These are phyloP conservation scores for Seriola rivoliana DNA, from an alignment of 2,113 vertebrate genomes.

Conservation along the genomic window DNA sequence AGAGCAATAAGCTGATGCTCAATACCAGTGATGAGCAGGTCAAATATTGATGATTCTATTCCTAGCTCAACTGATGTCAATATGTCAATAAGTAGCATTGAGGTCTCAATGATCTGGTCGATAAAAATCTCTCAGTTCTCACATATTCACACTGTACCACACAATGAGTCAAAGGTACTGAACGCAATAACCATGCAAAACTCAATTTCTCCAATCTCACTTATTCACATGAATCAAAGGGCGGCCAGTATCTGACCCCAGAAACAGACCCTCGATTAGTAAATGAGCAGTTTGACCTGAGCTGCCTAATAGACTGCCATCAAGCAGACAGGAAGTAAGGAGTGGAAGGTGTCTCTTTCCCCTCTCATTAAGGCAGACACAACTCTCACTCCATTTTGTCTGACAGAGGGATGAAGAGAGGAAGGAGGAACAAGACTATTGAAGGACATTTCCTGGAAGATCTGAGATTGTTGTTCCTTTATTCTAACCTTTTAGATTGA, in stretches of 20 bases:
- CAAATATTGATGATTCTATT: slow-evolving; percentile 39
- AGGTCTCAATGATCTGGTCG: neutral
- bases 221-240: slow-evolving; percentile 32
- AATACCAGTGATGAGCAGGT: slow-evolving; percentile 33
- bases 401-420: slow-evolving; percentile 43
- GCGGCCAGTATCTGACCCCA: slow-evolving; percentile 27
- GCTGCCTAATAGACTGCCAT: slow-evolving; percentile 58
- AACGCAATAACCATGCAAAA: slow-evolving; percentile 9
- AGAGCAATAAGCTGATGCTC: slow-evolving; percentile 13
- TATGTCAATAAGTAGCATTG: slow-evolving; percentile 26
- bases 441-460: slow-evolving; percentile 24
- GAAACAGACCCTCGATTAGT: slow-evolving; percentile 51
- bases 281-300: slow-evolving; percentile 58
- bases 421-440: slow-evolving; percentile 32
- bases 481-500: neutral
- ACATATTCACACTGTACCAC: slow-evolving; percentile 1
- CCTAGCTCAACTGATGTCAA: slow-evolving; percentile 13
- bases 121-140: slow-evolving; percentile 11
- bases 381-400: slow-evolving; percentile 46
- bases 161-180: slow-evolving; percentile 2
- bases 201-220: slow-evolving; percentile 31
- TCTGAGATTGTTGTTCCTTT: neutral
- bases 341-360: slow-evolving; percentile 54
- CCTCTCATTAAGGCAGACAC: slow-evolving; percentile 67
- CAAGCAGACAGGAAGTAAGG: slow-evolving; percentile 47